phyloP scores from a whole-genome alignment of 2,113 vertebrate genomes.

The Hippocampus mohnikei region DNA sequence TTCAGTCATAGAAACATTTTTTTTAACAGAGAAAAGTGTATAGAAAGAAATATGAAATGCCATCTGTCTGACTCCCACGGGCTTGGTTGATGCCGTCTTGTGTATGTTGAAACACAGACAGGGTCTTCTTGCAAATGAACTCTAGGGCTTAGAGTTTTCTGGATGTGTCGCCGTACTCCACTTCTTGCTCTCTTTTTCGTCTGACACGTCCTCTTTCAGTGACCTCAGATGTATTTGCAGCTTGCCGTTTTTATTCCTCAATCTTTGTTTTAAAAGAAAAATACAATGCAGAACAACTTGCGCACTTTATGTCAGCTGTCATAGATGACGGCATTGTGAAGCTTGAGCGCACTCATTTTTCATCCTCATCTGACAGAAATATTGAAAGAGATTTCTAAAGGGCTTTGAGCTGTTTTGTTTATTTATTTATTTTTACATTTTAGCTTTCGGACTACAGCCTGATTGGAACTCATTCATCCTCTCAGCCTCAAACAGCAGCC shows the following conservation, averaged over 20 bases:
- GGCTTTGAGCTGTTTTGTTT: constrained; percentile 31
- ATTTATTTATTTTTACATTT: constrained; percentile 25
- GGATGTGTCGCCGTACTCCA: constrained; percentile 31
- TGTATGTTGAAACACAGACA: constrained; percentile 41
- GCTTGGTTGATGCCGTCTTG: constrained; percentile 29
- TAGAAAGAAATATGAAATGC: constrained; percentile 30
- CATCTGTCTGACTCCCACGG: constrained; percentile 41
- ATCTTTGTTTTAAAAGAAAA: constrained; percentile 33
- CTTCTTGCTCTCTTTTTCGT: constrained; percentile 17
- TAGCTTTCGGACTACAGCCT: constrained; percentile 45
- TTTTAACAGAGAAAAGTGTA: constrained; percentile 36
- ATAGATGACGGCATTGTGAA: constrained; percentile 33
- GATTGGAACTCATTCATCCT: constrained; percentile 54
- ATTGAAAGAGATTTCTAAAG: constrained; percentile 41
- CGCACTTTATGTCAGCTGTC: constrained; percentile 38
- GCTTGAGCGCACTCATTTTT: constrained; percentile 40
- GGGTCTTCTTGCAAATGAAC: constrained; percentile 55
- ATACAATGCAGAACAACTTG: constrained; percentile 48
- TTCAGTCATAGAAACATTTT: not conserved
- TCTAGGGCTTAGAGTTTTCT: constrained; percentile 37
- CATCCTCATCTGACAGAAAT: constrained; percentile 48
- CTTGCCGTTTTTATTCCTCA: constrained; percentile 30
- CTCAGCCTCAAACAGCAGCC: constrained; percentile 38
- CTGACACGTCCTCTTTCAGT: constrained; percentile 41
- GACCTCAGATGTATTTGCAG: constrained; percentile 40